Conservation (phyloP, 2,888 invertebrate species). For the Elysia crispata region DNA sequence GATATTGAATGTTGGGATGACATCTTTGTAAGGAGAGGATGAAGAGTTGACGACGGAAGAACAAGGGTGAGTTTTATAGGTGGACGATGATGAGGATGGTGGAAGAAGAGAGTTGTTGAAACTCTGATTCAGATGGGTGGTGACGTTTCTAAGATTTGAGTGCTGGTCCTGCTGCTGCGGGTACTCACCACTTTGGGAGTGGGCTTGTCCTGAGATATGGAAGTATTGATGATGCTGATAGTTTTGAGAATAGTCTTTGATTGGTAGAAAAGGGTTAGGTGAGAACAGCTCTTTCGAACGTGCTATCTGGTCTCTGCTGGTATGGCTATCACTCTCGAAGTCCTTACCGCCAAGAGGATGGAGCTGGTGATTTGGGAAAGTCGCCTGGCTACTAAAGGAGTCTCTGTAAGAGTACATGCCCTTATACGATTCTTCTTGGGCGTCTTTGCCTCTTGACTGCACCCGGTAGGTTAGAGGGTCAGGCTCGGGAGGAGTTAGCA, state of each 20-base stretch:
- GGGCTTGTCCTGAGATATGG: too few relatives aligned
- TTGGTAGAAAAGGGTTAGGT: background rate
- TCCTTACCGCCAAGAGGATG: slow-evolving; percentile 15
- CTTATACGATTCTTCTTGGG: background rate
- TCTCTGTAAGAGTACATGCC: slow-evolving; percentile 34
- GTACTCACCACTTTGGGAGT: too few relatives aligned
- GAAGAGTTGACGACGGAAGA: slow-evolving; percentile 33
- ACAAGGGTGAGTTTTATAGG: slow-evolving; percentile 43
- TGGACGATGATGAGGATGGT: slow-evolving; percentile 29
- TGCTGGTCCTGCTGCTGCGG: too few relatives aligned
- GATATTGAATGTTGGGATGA: slow-evolving; percentile 51
- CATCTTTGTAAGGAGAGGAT: slow-evolving; percentile 45
- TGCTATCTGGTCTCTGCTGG: too few relatives aligned
- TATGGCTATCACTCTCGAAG: too few relatives aligned
- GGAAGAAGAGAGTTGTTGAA: slow-evolving; percentile 13
- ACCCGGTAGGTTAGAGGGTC: slow-evolving; percentile 34
- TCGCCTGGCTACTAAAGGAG: background rate
- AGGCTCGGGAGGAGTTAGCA: slow-evolving; percentile 42
- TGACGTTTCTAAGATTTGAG: too few relatives aligned
- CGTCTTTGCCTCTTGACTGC: too few relatives aligned
- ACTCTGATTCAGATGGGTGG: too few relatives aligned
- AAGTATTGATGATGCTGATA: background rate
- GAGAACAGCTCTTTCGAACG: too few relatives aligned
- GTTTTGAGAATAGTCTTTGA: background rate
- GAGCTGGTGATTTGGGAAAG: slow-evolving; percentile 23